Evolutionary conservation across 2,888 invertebrate genomes (phyloP).

Genomic region (Drosophila barbarae): DNA sequence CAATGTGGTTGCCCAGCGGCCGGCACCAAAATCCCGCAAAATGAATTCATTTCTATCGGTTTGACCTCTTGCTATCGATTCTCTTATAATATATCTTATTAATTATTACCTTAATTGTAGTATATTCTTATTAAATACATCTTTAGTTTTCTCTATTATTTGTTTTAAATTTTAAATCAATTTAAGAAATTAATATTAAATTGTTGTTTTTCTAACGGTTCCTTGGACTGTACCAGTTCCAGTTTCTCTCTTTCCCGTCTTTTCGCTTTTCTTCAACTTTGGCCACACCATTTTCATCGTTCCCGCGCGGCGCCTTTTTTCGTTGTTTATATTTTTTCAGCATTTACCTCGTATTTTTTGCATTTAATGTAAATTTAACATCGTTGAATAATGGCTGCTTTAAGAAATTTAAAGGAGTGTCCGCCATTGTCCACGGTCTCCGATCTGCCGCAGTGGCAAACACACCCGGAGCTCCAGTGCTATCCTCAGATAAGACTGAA

Average conservation of each 20-base stretch:
- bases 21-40: neutral
- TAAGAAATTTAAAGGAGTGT: conserved; percentile 53
- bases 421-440: conserved; percentile 34
- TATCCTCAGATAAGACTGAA: conserved; percentile 87
- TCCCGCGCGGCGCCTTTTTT: neutral
- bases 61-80: too few relatives aligned
- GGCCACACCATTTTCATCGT: neutral
- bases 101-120: too few relatives aligned
- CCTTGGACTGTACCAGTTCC: neutral
- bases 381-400: conserved; percentile 47
- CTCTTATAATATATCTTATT: too few relatives aligned
- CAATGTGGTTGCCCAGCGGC: neutral
- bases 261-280: neutral
- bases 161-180: too few relatives aligned
- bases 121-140: too few relatives aligned
- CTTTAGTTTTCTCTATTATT: too few relatives aligned
- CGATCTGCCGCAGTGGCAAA: conserved; percentile 4
- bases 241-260: neutral
- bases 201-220: neutral
- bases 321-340: neutral
- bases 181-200: too few relatives aligned
- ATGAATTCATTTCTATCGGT: too few relatives aligned
- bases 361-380: neutral
- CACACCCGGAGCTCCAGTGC: conserved; percentile 81
- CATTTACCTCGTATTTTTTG: neutral